Conservation (phyloP, 2,888 invertebrate genomes). For the Nowickia ferox region DNA sequence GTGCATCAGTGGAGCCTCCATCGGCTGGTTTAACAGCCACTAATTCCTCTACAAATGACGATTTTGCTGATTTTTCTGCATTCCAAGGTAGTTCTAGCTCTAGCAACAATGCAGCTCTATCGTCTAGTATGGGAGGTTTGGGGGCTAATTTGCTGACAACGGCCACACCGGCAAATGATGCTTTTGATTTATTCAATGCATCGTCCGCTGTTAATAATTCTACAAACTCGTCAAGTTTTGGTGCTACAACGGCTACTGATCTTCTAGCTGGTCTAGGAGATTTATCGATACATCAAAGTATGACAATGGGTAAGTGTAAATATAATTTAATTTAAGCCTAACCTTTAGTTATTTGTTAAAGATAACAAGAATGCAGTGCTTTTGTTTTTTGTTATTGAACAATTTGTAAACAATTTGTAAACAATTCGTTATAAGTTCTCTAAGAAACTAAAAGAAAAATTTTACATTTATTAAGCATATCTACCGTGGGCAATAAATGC, state of each 20-base stretch:
- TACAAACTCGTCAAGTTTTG: conserved; percentile 55
- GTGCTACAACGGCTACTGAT: conserved; percentile 80
- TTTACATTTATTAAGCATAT: not conserved
- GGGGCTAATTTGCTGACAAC: conserved; percentile 76
- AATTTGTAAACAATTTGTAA: conserved; percentile 14
- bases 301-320: conserved; percentile 81
- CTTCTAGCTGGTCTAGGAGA: conserved; percentile 84
- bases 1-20: conserved; percentile 73
- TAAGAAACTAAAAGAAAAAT: not conserved
- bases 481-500: not conserved
- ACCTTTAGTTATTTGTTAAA: conserved; percentile 44
- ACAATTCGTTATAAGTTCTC: not conserved
- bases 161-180: conserved; percentile 78
- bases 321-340: conserved; percentile 20
- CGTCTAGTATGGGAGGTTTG: conserved; percentile 69
- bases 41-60: conserved; percentile 83
- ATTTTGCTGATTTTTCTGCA: conserved; percentile 93
- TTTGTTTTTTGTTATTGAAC: conserved; percentile 29
- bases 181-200: conserved; percentile 79
- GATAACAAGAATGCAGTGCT: conserved; percentile 45
- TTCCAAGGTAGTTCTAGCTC: conserved; percentile 83
- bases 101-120: conserved; percentile 48
- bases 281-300: conserved; percentile 81
- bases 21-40: conserved; percentile 73
- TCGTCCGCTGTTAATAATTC: conserved; percentile 58